Percentiles rank a stretch among this genome's conserved stretches.
Evolutionary conservation across 2,888 invertebrate genomes (phyloP).

Genomic region (Cheilosia pagana): DNA sequence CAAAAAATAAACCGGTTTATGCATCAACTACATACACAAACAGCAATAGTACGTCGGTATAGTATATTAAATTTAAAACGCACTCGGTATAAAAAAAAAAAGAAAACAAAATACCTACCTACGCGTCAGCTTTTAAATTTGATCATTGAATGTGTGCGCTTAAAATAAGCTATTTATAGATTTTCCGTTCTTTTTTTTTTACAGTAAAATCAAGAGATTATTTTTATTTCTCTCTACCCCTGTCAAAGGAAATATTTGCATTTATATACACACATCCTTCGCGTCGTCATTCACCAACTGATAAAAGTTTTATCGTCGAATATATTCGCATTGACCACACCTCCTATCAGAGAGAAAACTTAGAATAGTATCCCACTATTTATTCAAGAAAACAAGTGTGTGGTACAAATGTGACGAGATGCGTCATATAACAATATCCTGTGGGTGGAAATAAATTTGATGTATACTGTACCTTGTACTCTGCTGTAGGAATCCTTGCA

Average conservation of each 20-base stretch:
- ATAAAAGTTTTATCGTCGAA: constrained; percentile 6
- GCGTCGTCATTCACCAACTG: not conserved
- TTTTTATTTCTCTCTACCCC: not conserved
- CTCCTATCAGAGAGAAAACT: constrained; percentile 9
- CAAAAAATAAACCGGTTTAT: constrained; percentile 35
- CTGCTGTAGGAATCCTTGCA: constrained; percentile 82
- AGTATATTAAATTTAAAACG: constrained; percentile 25
- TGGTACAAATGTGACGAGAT: not conserved
- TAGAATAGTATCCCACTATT: not conserved
- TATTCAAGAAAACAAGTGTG: not conserved
- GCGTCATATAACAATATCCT: constrained; percentile 9
- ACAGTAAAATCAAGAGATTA: constrained; percentile 7
- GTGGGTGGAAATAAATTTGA: not conserved
- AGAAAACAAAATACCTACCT: not conserved
- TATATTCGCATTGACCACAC: constrained; percentile 34
- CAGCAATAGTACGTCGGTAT: not conserved
- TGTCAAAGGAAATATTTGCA: not conserved
- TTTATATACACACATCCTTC: not conserved
- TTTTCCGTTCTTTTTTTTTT: not conserved
- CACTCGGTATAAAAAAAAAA: constrained; percentile 8
- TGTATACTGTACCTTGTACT: constrained; percentile 81
- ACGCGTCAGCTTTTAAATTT: not conserved
- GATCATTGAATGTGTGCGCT: constrained; percentile 6
- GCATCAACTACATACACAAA: not conserved
- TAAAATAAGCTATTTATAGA: constrained; percentile 31